Base-by-base conservation (phyloP, 30 jellyfish, hydroid and myxozoan genomes). In the Aurelia aurita complex sp. Pacific region DNA sequence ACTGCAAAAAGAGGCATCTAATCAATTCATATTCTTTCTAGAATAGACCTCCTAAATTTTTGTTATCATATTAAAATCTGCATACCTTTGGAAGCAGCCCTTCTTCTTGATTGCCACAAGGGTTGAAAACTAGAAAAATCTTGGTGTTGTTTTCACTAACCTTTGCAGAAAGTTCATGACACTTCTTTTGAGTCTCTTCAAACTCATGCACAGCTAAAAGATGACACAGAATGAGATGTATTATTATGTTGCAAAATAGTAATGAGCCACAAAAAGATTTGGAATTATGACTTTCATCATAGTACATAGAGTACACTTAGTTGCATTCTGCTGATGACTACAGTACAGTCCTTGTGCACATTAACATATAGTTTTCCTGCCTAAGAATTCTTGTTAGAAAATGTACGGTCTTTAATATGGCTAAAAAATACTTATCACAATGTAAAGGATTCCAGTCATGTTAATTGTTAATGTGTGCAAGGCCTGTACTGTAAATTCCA, bases 191-290 rank as follows among this genome's bases (percentile, higher is more conserved):
- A 15, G 81, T 77, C 33, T 91, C 97, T 69, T 91, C 97, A 79
- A 91, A 91, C 64, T 91, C 97, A n/a, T 36, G 66, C 43, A 85
- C 87, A 70, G 97, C 97, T 91, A 63, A 14, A 69, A 69, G 74
- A 60, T 23, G 15, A 73, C 14, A 16, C 10, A 65, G 74, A 51
- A 40, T 0, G 19, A 16, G 17, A 66, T 66, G 9, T 19, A 23
- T 23, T 23, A 13, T 66, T 0, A 66, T 19, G 6, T 66, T n/a
- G 4, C 4, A 19, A n/a, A 50, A 7, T 10, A 43, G 11, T 38
- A 40, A 40, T 40, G 52, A 40, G 52, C 6, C 52, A 40, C 6
- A 40, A 23, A 23, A 23, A 23, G 29, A 23, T 23, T 23, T 23
- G 29, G 29, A 23, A 23, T 23, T 23, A 23, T 23, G 29, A 23